Percentiles rank a stretch among this genome's conserved stretches.
These are phyloP conservation scores for Apodemia duryi DNA, from an alignment of 2,888 invertebrate species.

Conservation along the genomic window DNA sequence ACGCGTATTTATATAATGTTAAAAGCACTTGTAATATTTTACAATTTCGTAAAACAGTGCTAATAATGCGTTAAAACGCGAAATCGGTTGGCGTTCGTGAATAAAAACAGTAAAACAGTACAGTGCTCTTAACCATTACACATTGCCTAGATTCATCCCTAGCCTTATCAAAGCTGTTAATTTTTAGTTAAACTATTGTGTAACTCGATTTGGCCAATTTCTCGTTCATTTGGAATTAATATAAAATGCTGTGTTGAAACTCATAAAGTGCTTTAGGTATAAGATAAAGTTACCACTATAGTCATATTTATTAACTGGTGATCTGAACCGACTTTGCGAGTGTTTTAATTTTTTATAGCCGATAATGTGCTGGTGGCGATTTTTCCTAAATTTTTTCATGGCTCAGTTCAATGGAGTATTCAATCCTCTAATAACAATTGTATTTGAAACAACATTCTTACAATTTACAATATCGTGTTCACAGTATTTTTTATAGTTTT, in stretches of 20 bases:
- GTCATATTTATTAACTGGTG: slow-evolving; percentile 10
- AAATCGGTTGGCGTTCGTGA: too few species aligned
- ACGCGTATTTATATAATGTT: too few species aligned
- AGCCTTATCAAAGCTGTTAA: not conserved
- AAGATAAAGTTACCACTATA: slow-evolving; percentile 13
- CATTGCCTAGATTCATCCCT: not conserved
- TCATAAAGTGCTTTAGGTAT: slow-evolving; percentile 9
- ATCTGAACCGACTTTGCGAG: not conserved
- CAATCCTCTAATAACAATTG: too few species aligned
- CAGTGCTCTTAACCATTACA: too few species aligned
- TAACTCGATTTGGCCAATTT: not conserved
- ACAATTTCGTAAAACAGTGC: too few species aligned
- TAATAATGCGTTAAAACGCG: too few species aligned
- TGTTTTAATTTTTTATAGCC: not conserved
- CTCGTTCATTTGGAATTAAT: not conserved
- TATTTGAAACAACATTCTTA: too few species aligned
- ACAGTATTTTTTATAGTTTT: not conserved
- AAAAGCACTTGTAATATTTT: too few species aligned
- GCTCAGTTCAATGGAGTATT: too few species aligned
- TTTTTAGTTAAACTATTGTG: not conserved
- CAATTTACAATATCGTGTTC: too few species aligned
- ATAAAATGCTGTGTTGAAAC: slow-evolving; percentile 2
- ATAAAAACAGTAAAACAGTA: too few species aligned
- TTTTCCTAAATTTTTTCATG: not conserved
- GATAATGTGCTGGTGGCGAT: not conserved